Evolutionary conservation across 2,888 invertebrate genomes (phyloP).

Genomic region (Perizoma flavofasciatum): DNA sequence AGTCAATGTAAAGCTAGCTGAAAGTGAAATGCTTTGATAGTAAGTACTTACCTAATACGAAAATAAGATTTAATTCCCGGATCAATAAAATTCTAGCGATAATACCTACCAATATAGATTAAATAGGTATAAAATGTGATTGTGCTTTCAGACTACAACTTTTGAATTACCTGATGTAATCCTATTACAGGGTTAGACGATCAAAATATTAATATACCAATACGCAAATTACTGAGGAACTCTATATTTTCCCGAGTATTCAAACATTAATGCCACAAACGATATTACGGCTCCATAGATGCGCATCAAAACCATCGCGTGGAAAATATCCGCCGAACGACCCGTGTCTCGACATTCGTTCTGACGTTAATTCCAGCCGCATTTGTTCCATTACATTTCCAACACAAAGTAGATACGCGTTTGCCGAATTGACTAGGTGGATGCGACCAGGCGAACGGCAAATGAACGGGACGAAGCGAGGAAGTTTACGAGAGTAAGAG

Average conservation of each 20-base stretch:
- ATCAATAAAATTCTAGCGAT: too few relatives aligned
- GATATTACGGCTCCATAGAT: slow-evolving; percentile 70
- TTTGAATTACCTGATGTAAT: slow-evolving; percentile 10
- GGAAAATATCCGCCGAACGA: slow-evolving; percentile 80
- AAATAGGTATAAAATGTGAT: not conserved
- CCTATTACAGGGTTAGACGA: slow-evolving; percentile 15
- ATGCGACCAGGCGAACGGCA: slow-evolving; percentile 78
- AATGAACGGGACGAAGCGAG: slow-evolving; percentile 65
- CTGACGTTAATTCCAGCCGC: slow-evolving; percentile 83
- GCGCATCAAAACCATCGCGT: slow-evolving; percentile 80
- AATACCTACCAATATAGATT: too few relatives aligned
- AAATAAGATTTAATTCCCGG: too few relatives aligned
- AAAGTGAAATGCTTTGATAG: slow-evolving; percentile 2
- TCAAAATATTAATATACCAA: slow-evolving; percentile 28
- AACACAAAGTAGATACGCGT: slow-evolving; percentile 83
- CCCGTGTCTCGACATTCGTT: slow-evolving; percentile 81
- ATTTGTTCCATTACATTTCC: slow-evolving; percentile 85
- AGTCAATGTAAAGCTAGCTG: not conserved
- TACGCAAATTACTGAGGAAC: slow-evolving; percentile 37
- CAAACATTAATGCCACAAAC: slow-evolving; percentile 55
- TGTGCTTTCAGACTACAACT: slow-evolving; percentile 1
- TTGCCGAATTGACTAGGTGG: slow-evolving; percentile 84
- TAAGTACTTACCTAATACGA: too few relatives aligned
- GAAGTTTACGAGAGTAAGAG: slow-evolving; percentile 51
- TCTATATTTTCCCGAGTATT: slow-evolving; percentile 26